Evolutionary conservation across 2,888 invertebrate genomes (phyloP).

Genomic region (Idaea dimidiata): DNA sequence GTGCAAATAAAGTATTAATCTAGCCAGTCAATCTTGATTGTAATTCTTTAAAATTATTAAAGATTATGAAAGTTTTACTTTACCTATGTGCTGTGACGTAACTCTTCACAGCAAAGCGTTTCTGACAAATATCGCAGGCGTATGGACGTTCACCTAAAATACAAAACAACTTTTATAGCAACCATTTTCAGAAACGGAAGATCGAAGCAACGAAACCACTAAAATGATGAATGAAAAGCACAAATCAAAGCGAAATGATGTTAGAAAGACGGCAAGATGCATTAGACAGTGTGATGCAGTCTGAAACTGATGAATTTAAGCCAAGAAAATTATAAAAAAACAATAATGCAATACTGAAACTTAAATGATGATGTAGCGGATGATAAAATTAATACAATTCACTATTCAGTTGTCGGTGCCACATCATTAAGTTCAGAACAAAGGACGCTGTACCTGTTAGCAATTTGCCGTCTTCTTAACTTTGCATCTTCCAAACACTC

Average conservation of each 20-base stretch:
- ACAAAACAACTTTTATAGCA: slow-evolving; percentile 4
- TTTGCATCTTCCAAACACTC: slow-evolving; percentile 31
- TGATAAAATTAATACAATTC: slow-evolving; percentile 44
- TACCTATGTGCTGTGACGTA: slow-evolving; percentile 89
- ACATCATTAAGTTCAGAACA: slow-evolving; percentile 64
- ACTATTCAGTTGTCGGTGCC: slow-evolving; percentile 70
- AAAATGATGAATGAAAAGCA: slow-evolving; percentile 44
- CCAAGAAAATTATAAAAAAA: slow-evolving; percentile 58
- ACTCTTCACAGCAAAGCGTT: slow-evolving; percentile 90
- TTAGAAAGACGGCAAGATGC: slow-evolving; percentile 81
- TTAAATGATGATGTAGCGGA: slow-evolving; percentile 65
- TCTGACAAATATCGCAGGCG: slow-evolving; percentile 89
- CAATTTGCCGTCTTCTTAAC: slow-evolving; percentile 77
- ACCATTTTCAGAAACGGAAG: background rate
- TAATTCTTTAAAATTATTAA: too few species aligned
- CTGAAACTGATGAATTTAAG: slow-evolving; percentile 71
- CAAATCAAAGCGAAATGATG: slow-evolving; percentile 56
- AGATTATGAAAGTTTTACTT: background rate
- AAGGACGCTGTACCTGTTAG: slow-evolving; percentile 52
- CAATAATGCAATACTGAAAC: slow-evolving; percentile 50
- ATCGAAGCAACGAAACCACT: slow-evolving; percentile 3
- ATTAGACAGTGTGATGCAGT: slow-evolving; percentile 64
- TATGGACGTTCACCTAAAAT: slow-evolving; percentile 87
- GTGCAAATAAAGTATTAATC: too few species aligned
- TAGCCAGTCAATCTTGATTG: too few species aligned